Percentiles rank a stretch among this genome's conserved stretches.
Conservation (phyloP, 2,888 invertebrate genomes). For the Calliopum simillimum region DNA sequence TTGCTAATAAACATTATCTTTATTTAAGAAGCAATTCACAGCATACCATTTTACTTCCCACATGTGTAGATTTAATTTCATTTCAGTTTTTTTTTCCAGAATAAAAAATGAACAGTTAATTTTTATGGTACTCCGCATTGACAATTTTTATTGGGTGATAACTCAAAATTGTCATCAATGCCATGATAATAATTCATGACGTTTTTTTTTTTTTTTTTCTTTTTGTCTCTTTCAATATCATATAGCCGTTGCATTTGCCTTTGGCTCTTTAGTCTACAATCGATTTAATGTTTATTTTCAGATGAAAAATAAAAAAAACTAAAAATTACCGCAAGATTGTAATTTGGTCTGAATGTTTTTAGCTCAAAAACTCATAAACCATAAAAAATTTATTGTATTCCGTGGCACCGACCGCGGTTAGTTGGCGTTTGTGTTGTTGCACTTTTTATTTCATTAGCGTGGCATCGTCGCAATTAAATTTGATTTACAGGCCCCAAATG, state of each 20-base stretch:
- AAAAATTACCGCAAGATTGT: not conserved
- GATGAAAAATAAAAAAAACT: too few species aligned
- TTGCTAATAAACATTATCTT: too few species aligned
- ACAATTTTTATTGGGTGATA: slow-evolving; percentile 39
- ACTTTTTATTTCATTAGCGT: not conserved
- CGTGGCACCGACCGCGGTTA: slow-evolving; percentile 10
- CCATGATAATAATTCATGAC: slow-evolving; percentile 35
- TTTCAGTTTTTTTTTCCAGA: too few species aligned
- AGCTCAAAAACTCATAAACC: slow-evolving; percentile 19
- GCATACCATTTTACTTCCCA: too few species aligned
- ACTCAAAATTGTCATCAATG: slow-evolving; percentile 41
- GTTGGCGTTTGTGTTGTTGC: slow-evolving; percentile 13
- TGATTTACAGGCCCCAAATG: slow-evolving; percentile 23
- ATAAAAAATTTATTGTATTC: slow-evolving; percentile 24
- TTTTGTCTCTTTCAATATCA: not conserved
- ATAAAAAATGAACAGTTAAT: too few species aligned
- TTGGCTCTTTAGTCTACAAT: too few species aligned
- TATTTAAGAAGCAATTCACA: too few species aligned
- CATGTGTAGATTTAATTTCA: too few species aligned
- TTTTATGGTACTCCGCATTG: not conserved
- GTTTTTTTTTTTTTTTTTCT: not conserved
- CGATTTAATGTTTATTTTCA: too few species aligned
- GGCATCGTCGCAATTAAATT: slow-evolving; percentile 24
- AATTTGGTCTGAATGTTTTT: not conserved
- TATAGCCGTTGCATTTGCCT: slow-evolving; percentile 1